Percentiles rank a stretch among this genome's conserved stretches.
Conservation (phyloP, 2,113 vertebrate genomes). For the Shinisaurus crocodilurus region DNA sequence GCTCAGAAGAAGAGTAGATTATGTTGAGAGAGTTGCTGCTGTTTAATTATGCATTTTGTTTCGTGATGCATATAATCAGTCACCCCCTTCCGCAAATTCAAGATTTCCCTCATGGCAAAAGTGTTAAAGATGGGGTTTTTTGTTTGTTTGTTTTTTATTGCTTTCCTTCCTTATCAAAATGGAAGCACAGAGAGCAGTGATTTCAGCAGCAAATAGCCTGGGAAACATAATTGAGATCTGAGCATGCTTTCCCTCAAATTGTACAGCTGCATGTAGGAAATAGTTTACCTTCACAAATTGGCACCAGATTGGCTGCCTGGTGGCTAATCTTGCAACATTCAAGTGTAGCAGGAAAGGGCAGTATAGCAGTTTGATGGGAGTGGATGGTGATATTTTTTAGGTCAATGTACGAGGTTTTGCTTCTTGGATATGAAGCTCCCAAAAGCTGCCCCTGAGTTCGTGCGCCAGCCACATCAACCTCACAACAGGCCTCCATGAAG, state of each 20-base stretch:
- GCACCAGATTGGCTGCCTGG: constrained; percentile 12
- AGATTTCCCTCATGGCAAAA: constrained; percentile 58
- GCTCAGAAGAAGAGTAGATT: constrained; percentile 49
- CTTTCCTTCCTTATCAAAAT: constrained; percentile 60
- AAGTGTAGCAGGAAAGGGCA: constrained; percentile 3
- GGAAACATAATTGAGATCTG: constrained; percentile 44
- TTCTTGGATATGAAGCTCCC: not conserved
- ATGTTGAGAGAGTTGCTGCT: constrained; percentile 57
- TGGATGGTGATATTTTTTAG: not conserved
- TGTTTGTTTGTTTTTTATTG: constrained; percentile 29
- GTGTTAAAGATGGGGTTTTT: constrained; percentile 44
- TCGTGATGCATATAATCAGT: constrained; percentile 62
- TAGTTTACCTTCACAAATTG: constrained; percentile 25
- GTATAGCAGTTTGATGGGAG: not conserved
- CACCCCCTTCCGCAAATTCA: constrained; percentile 54
- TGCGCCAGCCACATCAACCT: not conserved
- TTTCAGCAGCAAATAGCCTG: constrained; percentile 50
- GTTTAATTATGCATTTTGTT: constrained; percentile 65
- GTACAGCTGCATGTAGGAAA: not conserved
- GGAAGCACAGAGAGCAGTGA: constrained; percentile 18
- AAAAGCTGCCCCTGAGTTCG: not conserved
- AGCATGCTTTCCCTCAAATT: constrained; percentile 21
- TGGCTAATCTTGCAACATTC: constrained; percentile 14
- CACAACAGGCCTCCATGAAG: not conserved
- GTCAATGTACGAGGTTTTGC: not conserved